phyloP scores from a whole-genome alignment of 2,888 invertebrate species.

The Apotomis betuletana region DNA sequence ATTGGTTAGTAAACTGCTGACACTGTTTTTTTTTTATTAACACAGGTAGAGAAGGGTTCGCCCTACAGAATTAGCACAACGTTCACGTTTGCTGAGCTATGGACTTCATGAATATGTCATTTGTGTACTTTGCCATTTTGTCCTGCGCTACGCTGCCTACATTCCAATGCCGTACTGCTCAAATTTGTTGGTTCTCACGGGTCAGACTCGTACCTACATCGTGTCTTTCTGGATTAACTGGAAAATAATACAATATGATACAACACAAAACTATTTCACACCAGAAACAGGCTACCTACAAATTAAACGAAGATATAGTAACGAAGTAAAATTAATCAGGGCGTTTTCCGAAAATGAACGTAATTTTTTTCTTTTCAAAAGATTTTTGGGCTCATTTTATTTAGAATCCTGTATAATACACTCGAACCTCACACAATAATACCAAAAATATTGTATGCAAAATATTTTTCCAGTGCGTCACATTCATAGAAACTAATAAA shows the following conservation, averaged over 20 bases:
- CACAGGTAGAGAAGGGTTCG: slow-evolving; percentile 23
- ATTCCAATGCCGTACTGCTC: slow-evolving; percentile 61
- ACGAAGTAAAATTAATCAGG: neutral
- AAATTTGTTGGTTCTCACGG: slow-evolving; percentile 44
- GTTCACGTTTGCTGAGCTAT: slow-evolving; percentile 31
- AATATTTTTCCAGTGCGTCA: no score
- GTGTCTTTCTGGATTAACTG: neutral
- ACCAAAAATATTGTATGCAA: no score
- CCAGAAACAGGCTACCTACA: no score
- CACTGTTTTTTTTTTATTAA: neutral
- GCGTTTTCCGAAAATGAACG: no score
- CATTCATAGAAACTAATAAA: no score
- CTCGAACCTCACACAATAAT: no score
- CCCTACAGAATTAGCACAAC: slow-evolving; percentile 34
- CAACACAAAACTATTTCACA: no score
- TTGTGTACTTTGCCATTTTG: slow-evolving; percentile 50
- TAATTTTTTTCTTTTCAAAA: no score
- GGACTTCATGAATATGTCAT: slow-evolving; percentile 38
- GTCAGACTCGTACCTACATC: no score
- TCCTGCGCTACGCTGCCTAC: slow-evolving; percentile 46
- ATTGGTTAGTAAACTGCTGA: slow-evolving; percentile 4
- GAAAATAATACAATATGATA: neutral
- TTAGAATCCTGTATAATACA: no score
- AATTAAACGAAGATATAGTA: neutral
- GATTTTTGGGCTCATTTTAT: no score